Evolutionary conservation across 2,113 vertebrate genomes (phyloP).

Genomic region (Brienomyrus brachyistius): DNA sequence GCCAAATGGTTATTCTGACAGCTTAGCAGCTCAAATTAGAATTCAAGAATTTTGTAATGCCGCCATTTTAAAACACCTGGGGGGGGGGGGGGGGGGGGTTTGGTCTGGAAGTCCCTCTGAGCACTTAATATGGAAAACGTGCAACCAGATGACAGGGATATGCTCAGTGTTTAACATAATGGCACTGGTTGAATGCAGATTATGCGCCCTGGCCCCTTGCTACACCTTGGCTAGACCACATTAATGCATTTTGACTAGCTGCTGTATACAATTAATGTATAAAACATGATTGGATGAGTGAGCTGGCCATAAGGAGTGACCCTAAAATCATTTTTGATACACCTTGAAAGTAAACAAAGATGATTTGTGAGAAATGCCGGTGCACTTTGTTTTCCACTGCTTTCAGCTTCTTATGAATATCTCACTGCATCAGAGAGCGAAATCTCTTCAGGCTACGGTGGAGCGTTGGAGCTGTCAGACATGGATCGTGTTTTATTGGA

Average conservation of each 20-base stretch:
- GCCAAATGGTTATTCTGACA: background rate
- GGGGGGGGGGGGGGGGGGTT: background rate
- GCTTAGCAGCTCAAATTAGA: background rate
- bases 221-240: background rate
- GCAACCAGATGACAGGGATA: background rate
- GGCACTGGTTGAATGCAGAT: background rate
- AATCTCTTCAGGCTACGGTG: background rate
- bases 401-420: background rate
- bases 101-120: background rate
- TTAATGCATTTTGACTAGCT: background rate
- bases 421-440: background rate
- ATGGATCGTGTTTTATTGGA: background rate
- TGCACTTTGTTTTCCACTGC: background rate
- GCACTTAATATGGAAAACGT: background rate
- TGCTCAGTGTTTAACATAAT: background rate
- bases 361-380: background rate
- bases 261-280: background rate
- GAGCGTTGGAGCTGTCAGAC: background rate
- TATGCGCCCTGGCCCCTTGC: background rate
- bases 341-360: background rate
- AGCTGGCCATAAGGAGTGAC: background rate
- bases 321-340: background rate
- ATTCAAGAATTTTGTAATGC: background rate
- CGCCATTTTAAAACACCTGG: background rate
- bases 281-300: background rate